Conservation (phyloP, 2,797 vertebrate species). For the Scleropages formosus region DNA sequence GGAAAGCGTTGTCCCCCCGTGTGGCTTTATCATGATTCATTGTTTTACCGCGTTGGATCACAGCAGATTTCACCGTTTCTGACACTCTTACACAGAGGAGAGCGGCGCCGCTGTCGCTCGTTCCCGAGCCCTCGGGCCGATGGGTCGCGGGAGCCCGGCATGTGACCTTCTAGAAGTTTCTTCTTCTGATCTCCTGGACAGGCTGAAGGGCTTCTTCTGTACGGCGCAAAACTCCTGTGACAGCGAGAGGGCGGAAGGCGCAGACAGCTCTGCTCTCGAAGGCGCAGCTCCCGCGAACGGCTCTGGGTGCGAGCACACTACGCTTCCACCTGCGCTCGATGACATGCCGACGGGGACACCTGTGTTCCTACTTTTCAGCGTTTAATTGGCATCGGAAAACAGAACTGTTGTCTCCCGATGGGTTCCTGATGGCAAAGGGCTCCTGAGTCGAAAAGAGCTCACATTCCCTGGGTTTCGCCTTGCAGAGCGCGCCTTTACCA, state of each 20-base stretch:
- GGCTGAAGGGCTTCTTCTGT: neutral
- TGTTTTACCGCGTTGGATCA: too few species aligned
- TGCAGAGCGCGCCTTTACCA: conserved; percentile 2
- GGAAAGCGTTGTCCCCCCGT: too few species aligned
- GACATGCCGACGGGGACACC: neutral
- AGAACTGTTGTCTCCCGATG: too few species aligned
- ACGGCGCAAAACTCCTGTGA: neutral
- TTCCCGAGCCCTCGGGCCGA: neutral
- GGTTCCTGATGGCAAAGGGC: neutral
- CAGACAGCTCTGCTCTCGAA: neutral
- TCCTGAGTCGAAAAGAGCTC: neutral
- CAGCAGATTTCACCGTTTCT: too few species aligned
- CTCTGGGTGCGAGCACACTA: neutral
- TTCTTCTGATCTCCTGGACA: neutral
- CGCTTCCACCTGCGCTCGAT: neutral
- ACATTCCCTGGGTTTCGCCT: neutral
- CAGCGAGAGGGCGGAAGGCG: neutral
- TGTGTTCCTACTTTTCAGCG: conserved; percentile 6
- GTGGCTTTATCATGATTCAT: too few species aligned
- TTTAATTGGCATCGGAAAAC: conserved; percentile 11
- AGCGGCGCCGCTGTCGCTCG: neutral
- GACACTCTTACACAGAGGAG: too few species aligned
- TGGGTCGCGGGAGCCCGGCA: neutral
- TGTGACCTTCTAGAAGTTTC: neutral
- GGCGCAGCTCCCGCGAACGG: neutral